Base-by-base conservation (phyloP, 2,888 invertebrate species). In the Chymomyza caudatula region DNA sequence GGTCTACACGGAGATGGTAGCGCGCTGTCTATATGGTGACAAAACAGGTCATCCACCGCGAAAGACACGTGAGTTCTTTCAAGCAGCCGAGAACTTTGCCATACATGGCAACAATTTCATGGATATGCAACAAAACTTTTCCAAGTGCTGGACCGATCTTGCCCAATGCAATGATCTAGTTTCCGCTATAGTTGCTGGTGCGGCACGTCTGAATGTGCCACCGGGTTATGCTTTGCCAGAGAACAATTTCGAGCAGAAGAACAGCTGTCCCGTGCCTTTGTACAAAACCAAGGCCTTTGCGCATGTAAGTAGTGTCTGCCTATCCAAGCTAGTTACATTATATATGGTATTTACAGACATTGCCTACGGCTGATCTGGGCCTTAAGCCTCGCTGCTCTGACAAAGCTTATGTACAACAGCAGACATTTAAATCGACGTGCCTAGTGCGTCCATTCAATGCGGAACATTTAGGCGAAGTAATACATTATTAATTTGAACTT, bases 1-100 rank as follows among this genome's bases (percentile, higher is more conserved):
- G n/a, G n/a, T 11, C 23, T 76, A 1, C 51, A 68, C n/a, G 89
- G 89, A 66, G 2, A 37, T 37, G 8, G 86, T 90, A 13, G 75
- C 79, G 22, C 78, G 74, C 6, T 78, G 87, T 0, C 81, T 90
- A n/a, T 86, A 83, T 47, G 80, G 78, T 17, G 74, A 85, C 19
- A 77, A 75, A 0, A 53, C 63, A 0, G 87, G 79, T 0, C 86
- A 88, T 66, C 89, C 89, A 17, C 54, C 73, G 4, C 71, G 71
- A 15, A 85, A 78, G 13, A 82, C 78, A 20, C 60, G 66, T 0
- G 87, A 85, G 17, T 88, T 88, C 37, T 83, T 76, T 63, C 80
- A 87, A 67, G 86, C 88, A 0, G 89, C 90, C 4, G 88, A 90
- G 65, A 83, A 86, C 3, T 90, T 89, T 64, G 88, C 88, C 0